A percentile compares a stretch with the other conserved stretches of the same genome.
These are phyloP conservation scores for Sebastes matsubarae DNA, from an alignment of 2,797 vertebrate species.

Conservation along the genomic window DNA sequence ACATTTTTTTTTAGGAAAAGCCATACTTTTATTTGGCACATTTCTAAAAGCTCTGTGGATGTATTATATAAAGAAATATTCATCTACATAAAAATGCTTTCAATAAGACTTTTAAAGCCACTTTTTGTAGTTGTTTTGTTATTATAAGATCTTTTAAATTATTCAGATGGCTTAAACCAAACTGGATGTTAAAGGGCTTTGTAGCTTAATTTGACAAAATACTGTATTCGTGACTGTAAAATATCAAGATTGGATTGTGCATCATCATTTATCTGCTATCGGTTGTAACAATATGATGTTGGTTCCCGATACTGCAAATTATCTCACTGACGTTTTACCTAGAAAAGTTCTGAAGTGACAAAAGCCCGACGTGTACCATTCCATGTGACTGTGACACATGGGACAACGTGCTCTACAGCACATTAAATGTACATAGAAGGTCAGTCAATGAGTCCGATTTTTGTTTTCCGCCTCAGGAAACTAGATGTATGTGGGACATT, in stretches of 20 bases:
- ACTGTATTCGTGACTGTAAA: neutral
- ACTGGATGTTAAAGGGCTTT: neutral
- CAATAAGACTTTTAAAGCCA: neutral
- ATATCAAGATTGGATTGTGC: neutral
- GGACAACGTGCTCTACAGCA: neutral
- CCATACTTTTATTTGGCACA: too few relatives aligned
- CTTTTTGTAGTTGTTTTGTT: neutral
- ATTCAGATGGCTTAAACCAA: too few relatives aligned
- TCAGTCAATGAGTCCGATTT: conserved; percentile 66
- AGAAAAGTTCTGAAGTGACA: neutral
- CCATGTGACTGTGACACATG: conserved; percentile 15
- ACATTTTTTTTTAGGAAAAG: too few relatives aligned
- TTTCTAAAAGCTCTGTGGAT: too few relatives aligned
- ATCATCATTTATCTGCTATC: neutral
- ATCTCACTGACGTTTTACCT: neutral
- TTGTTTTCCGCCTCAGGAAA: conserved; percentile 61
- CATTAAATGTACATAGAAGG: conserved; percentile 31
- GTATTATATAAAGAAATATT: too few relatives aligned
- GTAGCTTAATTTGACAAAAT: neutral
- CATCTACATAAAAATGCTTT: too few relatives aligned
- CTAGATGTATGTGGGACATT: conserved; percentile 66
- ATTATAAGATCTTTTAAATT: neutral
- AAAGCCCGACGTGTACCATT: neutral
- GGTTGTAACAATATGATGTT: neutral
- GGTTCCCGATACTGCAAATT: neutral